Evolutionary conservation across 2,888 invertebrate genomes (phyloP).

Genomic region (Archips crataeganus): DNA sequence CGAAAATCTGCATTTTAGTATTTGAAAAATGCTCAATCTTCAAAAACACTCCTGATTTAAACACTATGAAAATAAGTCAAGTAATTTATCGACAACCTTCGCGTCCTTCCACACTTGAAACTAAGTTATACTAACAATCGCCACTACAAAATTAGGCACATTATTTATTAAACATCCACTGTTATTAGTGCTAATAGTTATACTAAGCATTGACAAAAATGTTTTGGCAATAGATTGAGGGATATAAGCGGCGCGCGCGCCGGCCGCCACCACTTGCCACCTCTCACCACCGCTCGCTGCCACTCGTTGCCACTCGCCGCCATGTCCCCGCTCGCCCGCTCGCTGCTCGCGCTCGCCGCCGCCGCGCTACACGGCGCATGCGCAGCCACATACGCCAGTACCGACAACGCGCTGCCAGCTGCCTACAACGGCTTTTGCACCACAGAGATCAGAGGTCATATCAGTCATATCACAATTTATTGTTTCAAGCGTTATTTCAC

Average conservation of each 20-base stretch:
- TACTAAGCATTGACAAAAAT: conserved; percentile 2
- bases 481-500: background rate
- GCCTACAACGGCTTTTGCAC: background rate
- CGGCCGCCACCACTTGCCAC: background rate
- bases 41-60: too few species aligned
- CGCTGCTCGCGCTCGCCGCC: conserved; percentile 7
- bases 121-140: background rate
- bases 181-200: background rate
- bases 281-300: background rate
- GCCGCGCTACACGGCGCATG: conserved; percentile 9
- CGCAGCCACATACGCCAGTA: background rate
- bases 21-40: too few species aligned
- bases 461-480: background rate
- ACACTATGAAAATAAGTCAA: too few species aligned
- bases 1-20: too few species aligned
- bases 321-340: background rate
- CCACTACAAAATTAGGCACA: background rate
- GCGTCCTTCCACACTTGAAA: background rate
- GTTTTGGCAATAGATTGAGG: background rate
- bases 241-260: conserved; percentile 6
- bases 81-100: background rate
- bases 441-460: background rate
- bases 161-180: conserved; percentile 16
- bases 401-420: background rate
- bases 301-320: background rate